Evolutionary conservation across 2,888 invertebrate species (phyloP).

Genomic region (Choreutis nemorana): DNA sequence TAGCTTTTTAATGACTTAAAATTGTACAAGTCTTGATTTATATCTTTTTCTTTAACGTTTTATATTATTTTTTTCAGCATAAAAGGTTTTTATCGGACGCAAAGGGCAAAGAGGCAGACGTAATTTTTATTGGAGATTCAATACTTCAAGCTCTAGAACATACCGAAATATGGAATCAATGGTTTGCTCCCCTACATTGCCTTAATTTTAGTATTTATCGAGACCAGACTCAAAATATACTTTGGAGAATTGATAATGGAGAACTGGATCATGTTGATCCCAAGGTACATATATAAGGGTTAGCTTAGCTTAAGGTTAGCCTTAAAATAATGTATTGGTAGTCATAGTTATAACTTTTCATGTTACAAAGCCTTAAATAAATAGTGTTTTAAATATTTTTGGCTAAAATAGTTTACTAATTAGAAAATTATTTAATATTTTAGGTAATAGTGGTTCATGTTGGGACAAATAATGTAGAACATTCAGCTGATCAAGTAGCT

Average conservation of each 20-base stretch:
- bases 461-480: conserved; percentile 87
- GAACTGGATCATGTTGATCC: conserved; percentile 89
- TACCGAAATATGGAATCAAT: conserved; percentile 87
- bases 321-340: too few relatives aligned
- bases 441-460: conserved; percentile 87
- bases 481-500: conserved; percentile 81
- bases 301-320: too few relatives aligned
- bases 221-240: conserved; percentile 86
- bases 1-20: conserved; percentile 6
- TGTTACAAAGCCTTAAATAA: too few relatives aligned
- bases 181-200: conserved; percentile 91
- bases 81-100: conserved; percentile 85
- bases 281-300: too few relatives aligned
- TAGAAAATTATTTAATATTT: conserved; percentile 15
- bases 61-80: conserved; percentile 69
- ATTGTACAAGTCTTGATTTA: conserved; percentile 6
- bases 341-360: too few relatives aligned
- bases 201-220: conserved; percentile 91
- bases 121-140: conserved; percentile 91
- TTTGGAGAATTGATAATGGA: conserved; percentile 91
- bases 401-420: conserved; percentile 4
- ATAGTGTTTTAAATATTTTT: conserved; percentile 4
- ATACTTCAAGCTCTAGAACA: conserved; percentile 83
- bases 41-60: conserved; percentile 17
- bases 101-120: conserved; percentile 90